phyloP scores from a whole-genome alignment of 2,113 vertebrate species.

The Brachyhypopomus occidentalis region DNA sequence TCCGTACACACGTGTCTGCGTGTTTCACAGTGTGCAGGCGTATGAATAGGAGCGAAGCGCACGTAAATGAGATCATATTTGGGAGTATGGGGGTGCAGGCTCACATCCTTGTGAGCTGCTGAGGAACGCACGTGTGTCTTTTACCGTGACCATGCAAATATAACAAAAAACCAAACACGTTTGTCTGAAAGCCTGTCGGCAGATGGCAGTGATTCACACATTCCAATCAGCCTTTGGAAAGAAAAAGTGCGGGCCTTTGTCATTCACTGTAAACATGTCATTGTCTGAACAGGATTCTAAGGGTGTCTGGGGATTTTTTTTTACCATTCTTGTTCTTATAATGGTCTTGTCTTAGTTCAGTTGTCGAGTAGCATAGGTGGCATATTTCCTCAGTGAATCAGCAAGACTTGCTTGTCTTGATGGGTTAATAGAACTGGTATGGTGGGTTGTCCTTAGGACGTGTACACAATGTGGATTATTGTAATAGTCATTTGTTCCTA shows the following conservation, averaged over 20 bases:
- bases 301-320: neutral
- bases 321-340: neutral
- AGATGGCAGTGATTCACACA: slow-evolving; percentile 20
- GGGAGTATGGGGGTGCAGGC: slow-evolving; percentile 32
- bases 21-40: slow-evolving; percentile 42
- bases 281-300: slow-evolving; percentile 23
- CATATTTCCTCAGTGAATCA: slow-evolving; percentile 39
- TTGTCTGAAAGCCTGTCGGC: slow-evolving; percentile 29
- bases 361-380: neutral
- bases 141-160: slow-evolving; percentile 7
- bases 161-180: neutral
- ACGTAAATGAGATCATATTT: slow-evolving; percentile 69
- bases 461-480: slow-evolving; percentile 2
- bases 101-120: neutral
- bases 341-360: slow-evolving; percentile 14
- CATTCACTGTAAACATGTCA: slow-evolving; percentile 5
- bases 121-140: slow-evolving; percentile 14
- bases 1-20: neutral
- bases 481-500: neutral
- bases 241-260: too few relatives aligned
- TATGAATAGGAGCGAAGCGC: slow-evolving; percentile 68
- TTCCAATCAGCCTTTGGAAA: neutral
- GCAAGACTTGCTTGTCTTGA: slow-evolving; percentile 49
- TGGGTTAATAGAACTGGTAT: slow-evolving; percentile 46
- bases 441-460: slow-evolving; percentile 39